Conservation (phyloP, 1,140 invertebrate species). For the Lanistes nyassanus region DNA sequence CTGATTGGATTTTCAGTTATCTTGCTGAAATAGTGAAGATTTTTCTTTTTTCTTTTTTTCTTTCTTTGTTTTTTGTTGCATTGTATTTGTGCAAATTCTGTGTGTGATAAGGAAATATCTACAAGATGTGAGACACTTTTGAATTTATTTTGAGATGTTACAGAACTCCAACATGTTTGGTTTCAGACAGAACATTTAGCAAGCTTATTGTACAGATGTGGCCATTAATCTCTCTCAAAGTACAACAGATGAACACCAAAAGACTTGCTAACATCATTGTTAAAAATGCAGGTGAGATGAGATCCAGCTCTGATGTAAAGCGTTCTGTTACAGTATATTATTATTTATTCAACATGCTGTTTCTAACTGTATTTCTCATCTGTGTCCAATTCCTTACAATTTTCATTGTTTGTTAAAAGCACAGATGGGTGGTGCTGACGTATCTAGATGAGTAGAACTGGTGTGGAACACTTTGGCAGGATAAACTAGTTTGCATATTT, state of each 20-base stretch:
- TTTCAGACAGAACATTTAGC: constrained; percentile 43
- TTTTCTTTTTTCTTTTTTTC: not conserved
- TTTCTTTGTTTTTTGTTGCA: not conserved
- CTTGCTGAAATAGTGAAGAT: no score
- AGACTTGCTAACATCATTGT: constrained; percentile 42
- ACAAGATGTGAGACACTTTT: no score
- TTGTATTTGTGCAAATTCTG: not conserved
- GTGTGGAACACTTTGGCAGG: no score
- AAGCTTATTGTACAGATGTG: constrained; percentile 51
- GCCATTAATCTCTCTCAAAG: constrained; percentile 50
- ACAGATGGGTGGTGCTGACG: no score
- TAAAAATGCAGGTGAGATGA: constrained; percentile 42
- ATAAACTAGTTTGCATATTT: no score
- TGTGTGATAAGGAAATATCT: not conserved
- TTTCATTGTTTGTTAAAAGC: not conserved
- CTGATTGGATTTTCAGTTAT: no score
- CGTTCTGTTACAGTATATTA: no score
- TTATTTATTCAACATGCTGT: no score
- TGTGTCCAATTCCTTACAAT: no score
- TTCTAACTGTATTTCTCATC: no score
- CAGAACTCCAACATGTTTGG: not conserved
- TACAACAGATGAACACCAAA: constrained; percentile 46
- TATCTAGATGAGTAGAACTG: no score
- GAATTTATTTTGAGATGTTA: not conserved
- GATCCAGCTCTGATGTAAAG: no score